Evolutionary conservation across 2,888 invertebrate genomes (phyloP).

Genomic region (Nebria salina): DNA sequence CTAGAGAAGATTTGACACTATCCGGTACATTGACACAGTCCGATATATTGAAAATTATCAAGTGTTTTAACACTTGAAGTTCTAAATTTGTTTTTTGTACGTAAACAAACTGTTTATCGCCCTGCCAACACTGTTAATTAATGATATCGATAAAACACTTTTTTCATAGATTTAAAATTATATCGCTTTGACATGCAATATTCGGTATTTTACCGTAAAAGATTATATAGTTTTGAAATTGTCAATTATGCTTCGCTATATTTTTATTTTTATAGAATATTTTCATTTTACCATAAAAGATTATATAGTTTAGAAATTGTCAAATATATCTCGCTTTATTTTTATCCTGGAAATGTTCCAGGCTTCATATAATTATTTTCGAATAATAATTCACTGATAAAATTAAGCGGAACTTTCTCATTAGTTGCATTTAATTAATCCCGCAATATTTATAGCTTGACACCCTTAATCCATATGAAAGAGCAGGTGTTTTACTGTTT

Average conservation of each 20-base stretch:
- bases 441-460: background rate
- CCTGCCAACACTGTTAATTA: constrained; percentile 31
- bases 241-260: no score
- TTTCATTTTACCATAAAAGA: no score
- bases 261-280: background rate
- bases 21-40: no score
- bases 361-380: constrained; percentile 8
- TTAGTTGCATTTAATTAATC: background rate
- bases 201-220: no score
- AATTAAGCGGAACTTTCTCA: background rate
- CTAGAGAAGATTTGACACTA: background rate
- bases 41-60: no score
- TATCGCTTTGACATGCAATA: no score
- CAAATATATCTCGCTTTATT: constrained; percentile 32
- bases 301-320: background rate
- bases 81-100: constrained; percentile 12
- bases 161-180: background rate
- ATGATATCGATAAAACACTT: constrained; percentile 37
- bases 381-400: background rate
- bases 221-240: no score
- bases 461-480: background rate
- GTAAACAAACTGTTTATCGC: constrained; percentile 41
- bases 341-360: constrained; percentile 41
- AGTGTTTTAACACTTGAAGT: background rate
- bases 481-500: background rate